Percentiles rank a stretch among this genome's conserved stretches.
Evolutionary conservation across 1,140 invertebrate species (phyloP).

Genomic region (Eciton burchellii): DNA sequence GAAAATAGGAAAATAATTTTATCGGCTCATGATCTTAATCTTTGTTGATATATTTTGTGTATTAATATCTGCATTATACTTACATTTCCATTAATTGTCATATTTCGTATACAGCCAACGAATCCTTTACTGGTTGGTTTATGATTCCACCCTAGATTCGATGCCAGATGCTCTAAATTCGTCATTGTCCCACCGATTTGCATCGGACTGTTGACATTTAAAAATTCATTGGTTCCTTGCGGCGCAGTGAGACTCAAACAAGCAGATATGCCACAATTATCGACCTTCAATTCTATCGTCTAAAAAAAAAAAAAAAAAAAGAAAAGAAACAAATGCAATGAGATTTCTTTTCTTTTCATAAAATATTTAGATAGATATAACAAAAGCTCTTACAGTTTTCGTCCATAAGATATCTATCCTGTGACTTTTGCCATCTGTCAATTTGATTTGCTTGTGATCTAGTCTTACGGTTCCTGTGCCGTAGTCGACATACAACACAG

Average conservation of each 20-base stretch:
- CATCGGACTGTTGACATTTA: slow-evolving; percentile 95
- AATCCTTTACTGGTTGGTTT: slow-evolving; percentile 90
- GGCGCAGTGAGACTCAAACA: slow-evolving; percentile 91
- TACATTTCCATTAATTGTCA: slow-evolving; percentile 92
- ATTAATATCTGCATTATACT: slow-evolving; percentile 56
- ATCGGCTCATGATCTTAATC: slow-evolving; percentile 3
- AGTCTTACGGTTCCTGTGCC: slow-evolving; percentile 92
- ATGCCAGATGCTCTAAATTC: slow-evolving; percentile 87
- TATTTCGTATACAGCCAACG: slow-evolving; percentile 94
- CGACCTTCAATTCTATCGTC: slow-evolving; percentile 91
- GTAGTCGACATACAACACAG: slow-evolving; percentile 94
- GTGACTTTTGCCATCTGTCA: slow-evolving; percentile 93
- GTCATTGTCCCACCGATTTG: slow-evolving; percentile 93
- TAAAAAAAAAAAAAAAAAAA: too few relatives aligned
- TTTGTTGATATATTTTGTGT: neutral
- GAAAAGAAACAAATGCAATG: neutral
- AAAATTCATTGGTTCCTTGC: slow-evolving; percentile 89
- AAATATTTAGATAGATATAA: neutral
- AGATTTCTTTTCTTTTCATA: neutral
- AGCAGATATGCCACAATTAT: slow-evolving; percentile 90
- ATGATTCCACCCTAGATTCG: slow-evolving; percentile 88
- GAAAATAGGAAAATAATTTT: neutral
- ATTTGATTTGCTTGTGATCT: slow-evolving; percentile 90
- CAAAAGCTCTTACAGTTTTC: slow-evolving; percentile 85
- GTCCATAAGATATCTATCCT: slow-evolving; percentile 92